Percentiles rank a stretch among this genome's conserved stretches.
Evolutionary conservation across 2,113 vertebrate genomes (phyloP).

Genomic region (Phyllopteryx taeniolatus): DNA sequence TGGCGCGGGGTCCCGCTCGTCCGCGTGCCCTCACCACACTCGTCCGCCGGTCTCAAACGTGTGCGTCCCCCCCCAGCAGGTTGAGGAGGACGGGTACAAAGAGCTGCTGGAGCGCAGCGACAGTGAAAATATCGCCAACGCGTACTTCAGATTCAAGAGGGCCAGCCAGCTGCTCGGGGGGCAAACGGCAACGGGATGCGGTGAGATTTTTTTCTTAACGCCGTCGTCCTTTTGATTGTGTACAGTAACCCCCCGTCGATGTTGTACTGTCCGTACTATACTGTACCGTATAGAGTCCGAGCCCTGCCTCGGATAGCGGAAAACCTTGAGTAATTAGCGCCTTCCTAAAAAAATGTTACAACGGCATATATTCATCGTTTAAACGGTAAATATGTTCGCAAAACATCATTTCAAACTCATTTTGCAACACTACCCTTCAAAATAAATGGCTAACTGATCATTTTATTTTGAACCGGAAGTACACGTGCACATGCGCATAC

Average conservation of each 20-base stretch:
- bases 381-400: no score
- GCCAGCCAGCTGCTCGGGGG: constrained; percentile 75
- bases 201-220: constrained; percentile 46
- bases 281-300: no score
- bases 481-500: no score
- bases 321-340: not conserved
- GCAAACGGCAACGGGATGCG: constrained; percentile 57
- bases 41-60: not conserved
- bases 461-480: no score
- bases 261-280: no score
- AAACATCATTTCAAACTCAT: no score
- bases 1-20: not conserved
- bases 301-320: not conserved
- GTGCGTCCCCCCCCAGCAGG: constrained; percentile 36
- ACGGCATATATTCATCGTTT: no score
- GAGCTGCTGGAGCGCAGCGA: constrained; percentile 81
- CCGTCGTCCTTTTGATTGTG: not conserved
- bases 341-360: no score
- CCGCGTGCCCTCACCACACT: not conserved
- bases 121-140: constrained; percentile 81
- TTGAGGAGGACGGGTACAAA: constrained; percentile 81
- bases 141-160: constrained; percentile 79
- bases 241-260: no score
- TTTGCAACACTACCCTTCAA: no score
- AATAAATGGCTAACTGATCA: no score